Evolutionary conservation across 2,888 invertebrate genomes (phyloP).

Genomic region (Hydriomena furcata): DNA sequence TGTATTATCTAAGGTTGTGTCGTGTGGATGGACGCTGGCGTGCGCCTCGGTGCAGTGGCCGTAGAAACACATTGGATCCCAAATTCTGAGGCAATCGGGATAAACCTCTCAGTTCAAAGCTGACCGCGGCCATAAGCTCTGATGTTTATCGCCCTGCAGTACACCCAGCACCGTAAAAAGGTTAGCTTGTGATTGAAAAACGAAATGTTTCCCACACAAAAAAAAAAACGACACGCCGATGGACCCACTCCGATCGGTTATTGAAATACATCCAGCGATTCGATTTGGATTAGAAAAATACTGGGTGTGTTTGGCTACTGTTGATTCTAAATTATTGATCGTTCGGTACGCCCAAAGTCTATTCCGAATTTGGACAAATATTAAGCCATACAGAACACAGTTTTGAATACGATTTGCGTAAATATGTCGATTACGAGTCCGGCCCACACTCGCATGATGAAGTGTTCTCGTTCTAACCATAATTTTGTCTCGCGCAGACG

Average conservation of each 20-base stretch:
- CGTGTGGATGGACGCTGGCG: neutral
- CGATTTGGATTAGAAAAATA: conserved; percentile 68
- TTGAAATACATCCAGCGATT: conserved; percentile 75
- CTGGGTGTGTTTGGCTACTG: conserved; percentile 68
- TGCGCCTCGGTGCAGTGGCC: neutral
- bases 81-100: conserved; percentile 52
- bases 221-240: conserved; percentile 40
- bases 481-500: conserved; percentile 49
- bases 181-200: conserved; percentile 73
- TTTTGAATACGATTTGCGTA: conserved; percentile 64
- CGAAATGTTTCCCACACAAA: conserved; percentile 72
- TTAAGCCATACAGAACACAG: conserved; percentile 50
- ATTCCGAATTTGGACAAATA: conserved; percentile 34
- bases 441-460: conserved; percentile 38
- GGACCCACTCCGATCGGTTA: conserved; percentile 52
- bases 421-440: conserved; percentile 46
- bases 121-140: conserved; percentile 73
- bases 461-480: conserved; percentile 42
- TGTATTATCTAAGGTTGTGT: no score
- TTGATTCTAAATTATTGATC: conserved; percentile 74
- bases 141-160: conserved; percentile 71
- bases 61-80: conserved; percentile 11
- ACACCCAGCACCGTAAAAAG: conserved; percentile 67
- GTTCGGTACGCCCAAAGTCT: conserved; percentile 37
- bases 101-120: conserved; percentile 67